These are phyloP conservation scores for Propithecus deckenii DNA, from an alignment of 2,797 vertebrate species.

Conservation along the genomic window DNA sequence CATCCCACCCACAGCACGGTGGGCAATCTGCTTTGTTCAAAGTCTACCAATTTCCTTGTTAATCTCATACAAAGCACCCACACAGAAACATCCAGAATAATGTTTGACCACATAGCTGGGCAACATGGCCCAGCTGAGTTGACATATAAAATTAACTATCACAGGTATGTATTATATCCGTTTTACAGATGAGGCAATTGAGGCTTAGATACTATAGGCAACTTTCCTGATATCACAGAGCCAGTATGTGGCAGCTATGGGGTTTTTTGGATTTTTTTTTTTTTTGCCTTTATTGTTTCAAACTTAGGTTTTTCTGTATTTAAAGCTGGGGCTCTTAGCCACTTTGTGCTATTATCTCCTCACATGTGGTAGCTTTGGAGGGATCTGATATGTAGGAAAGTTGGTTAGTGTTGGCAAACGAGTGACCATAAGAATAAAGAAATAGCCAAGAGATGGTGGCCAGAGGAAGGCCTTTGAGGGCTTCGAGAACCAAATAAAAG, in stretches of 20 bases:
- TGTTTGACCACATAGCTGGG: not conserved
- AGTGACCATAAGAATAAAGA: too few relatives aligned
- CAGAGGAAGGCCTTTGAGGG: not conserved
- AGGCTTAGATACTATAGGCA: not conserved
- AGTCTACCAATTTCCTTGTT: not conserved
- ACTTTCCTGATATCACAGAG: not conserved
- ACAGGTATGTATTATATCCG: not conserved
- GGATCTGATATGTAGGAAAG: not conserved
- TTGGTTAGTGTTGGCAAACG: not conserved
- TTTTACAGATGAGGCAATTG: not conserved
- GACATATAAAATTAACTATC: not conserved
- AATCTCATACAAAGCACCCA: not conserved
- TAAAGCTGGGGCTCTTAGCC: not conserved
- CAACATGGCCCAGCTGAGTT: not conserved
- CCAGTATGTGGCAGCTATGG: not conserved
- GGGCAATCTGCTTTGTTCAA: not conserved
- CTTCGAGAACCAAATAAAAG: not conserved
- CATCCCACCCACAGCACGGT: not conserved
- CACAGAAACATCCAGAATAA: not conserved
- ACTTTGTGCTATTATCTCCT: not conserved
- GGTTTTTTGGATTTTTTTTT: not conserved
- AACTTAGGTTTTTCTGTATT: not conserved
- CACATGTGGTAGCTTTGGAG: not conserved
- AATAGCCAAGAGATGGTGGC: not conserved
- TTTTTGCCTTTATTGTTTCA: not conserved